A percentile compares a stretch with the other conserved stretches of the same genome.
Evolutionary conservation across 2,888 invertebrate genomes (phyloP).

Genomic region (Halictus ligatus): DNA sequence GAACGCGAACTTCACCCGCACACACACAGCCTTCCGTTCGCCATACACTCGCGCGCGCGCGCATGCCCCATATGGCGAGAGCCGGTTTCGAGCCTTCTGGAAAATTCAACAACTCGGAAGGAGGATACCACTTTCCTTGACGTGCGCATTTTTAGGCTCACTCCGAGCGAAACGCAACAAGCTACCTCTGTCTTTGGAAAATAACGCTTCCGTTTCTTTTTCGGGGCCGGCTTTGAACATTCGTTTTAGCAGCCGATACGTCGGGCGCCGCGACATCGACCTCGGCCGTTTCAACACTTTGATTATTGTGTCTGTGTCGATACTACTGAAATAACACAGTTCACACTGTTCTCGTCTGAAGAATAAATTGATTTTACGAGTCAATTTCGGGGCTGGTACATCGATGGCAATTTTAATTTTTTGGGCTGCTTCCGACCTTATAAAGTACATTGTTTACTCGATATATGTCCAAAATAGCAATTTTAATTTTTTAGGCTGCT

Average conservation of each 20-base stretch:
- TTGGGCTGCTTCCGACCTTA: too few relatives aligned
- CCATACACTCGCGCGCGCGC: background rate
- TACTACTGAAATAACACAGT: background rate
- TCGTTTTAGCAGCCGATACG: background rate
- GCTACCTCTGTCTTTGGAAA: background rate
- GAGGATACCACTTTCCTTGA: background rate
- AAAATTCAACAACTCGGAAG: conserved; percentile 8
- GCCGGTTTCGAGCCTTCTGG: background rate
- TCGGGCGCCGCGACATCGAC: background rate
- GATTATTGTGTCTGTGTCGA: background rate
- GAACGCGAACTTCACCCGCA: background rate
- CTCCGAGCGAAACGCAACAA: conserved; percentile 3
- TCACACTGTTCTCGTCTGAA: background rate
- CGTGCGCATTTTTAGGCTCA: background rate
- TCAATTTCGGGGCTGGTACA: background rate
- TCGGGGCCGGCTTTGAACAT: background rate
- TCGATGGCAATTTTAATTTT: too few relatives aligned
- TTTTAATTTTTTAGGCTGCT: too few relatives aligned
- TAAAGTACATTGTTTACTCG: too few relatives aligned
- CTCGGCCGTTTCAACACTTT: background rate
- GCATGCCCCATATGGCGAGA: background rate
- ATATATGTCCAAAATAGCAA: too few relatives aligned
- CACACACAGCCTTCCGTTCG: background rate
- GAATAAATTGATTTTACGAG: background rate
- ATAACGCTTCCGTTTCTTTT: background rate